Evolutionary conservation across 2,797 vertebrate species (phyloP).

Genomic region (Chelon labrosus): DNA sequence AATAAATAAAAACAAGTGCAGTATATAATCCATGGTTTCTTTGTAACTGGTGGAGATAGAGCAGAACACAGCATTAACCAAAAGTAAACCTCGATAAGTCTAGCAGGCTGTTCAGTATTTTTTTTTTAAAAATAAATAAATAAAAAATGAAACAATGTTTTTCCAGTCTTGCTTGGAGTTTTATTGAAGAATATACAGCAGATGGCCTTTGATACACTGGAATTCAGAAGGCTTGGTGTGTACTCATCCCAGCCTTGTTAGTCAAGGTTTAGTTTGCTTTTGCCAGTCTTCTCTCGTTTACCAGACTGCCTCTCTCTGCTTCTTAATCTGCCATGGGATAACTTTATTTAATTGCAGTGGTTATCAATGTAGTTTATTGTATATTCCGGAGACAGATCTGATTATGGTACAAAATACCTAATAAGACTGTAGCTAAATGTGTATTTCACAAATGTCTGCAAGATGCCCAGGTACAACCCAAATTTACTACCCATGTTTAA

Average conservation of each 20-base stretch:
- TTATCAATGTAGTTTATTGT: background rate
- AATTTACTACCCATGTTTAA: too few relatives aligned
- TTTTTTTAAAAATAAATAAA: too few relatives aligned
- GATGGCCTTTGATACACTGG: constrained; percentile 36
- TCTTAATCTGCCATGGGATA: constrained; percentile 18
- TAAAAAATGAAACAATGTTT: background rate
- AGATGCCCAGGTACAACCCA: background rate
- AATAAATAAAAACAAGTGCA: too few relatives aligned
- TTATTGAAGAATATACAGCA: constrained; percentile 3
- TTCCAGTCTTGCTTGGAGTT: background rate
- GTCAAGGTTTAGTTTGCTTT: constrained; percentile 27
- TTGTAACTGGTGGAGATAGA: too few relatives aligned
- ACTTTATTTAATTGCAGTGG: constrained; percentile 4
- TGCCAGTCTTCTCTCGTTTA: constrained; percentile 14
- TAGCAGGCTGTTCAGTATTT: background rate
- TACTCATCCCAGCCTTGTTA: background rate
- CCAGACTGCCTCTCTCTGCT: constrained; percentile 27
- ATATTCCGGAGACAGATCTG: background rate
- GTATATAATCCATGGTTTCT: too few relatives aligned
- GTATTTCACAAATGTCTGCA: background rate
- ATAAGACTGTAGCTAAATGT: background rate
- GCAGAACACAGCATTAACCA: too few relatives aligned
- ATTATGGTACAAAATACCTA: background rate
- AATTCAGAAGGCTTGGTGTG: constrained; percentile 14
- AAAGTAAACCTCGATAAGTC: too few relatives aligned